Base-by-base conservation (phyloP, 2,888 invertebrate genomes). In the Ochropleura plecta region DNA sequence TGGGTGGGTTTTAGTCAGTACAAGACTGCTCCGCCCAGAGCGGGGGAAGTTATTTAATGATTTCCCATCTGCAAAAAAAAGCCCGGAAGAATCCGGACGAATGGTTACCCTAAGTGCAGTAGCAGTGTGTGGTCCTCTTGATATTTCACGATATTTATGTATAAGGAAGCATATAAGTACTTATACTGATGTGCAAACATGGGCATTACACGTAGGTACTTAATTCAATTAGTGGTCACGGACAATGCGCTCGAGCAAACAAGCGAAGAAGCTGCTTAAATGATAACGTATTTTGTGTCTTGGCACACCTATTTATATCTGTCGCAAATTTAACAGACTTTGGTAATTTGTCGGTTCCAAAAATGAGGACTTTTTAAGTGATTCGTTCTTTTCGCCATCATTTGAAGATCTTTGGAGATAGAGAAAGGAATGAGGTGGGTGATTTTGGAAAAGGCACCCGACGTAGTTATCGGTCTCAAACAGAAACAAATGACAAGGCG, bases 191-290 rank as follows among this genome's bases (percentile, higher is more conserved):
- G 51, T 63, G 44, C 67, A 77, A 82, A 82, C 57, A 70, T 7
- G 57, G 46, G 30, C 67, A 57, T 55, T 67, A 59, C 53, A 62
- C 53, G 53, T 62, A 40, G 18, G 40, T 57, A 60, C 12, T 7
- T 69, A 64, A 68, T 64, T 59, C 20, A 63, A 49, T 82, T 70
- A 78, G 48, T 49, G 49, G 40, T 62, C 46, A 60, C 44, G 62
- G 51, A 42, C 55, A 62, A 60, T 79, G 83, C 81, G 67, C 67
- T 53, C 20, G 62, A 48, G 70, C 78, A 82, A 64, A 82, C 78
- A 73, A 67, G n/a, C 12, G 40, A 44, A 60, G 63, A 40, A 6
- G n/a, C 18, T 65, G 53, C 20, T 70, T 72, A 16, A 16, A 51
- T 63, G 51, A 55, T 57, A 40, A 12, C 4, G 49, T 14, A 53